Evolutionary conservation across 2,113 vertebrate genomes (phyloP), one percentile per base, ranked within the genome.

Genomic region (Odocoileus virginianus): DNA sequence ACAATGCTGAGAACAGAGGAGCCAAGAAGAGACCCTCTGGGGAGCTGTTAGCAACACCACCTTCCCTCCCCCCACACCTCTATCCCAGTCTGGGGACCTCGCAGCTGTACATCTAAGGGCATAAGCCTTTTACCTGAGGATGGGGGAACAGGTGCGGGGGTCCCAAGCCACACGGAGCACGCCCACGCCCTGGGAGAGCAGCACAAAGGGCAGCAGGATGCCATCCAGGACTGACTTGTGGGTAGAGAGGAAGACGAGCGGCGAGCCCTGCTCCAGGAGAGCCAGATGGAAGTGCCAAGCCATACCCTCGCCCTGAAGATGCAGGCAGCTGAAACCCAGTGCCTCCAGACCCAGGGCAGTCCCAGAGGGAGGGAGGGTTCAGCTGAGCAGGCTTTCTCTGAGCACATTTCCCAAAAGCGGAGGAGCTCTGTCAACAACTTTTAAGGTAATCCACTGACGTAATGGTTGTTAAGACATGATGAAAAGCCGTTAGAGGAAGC

Each of bases 171-270:
- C 99, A 96, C 99, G 99, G 36, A 99, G 99, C 45, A 99, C 98
- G 52, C 99, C 99, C 8, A 99, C 94, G 52, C 99, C 99, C 97
- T 99, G 99, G 76, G 99, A 99, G 89, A 99, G 98, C 52, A 99
- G 99, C 19, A 99, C 87, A n/a, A 99, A 99, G 45, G 99, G 98
- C 61, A 99, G 98, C 85, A 99, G 98, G 3, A 97, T 97, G 12
- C 98, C 99, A 8, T 99, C 99, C 97, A 99, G 2, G 13, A 45
- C 85, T 14, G 99, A 99, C 94, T 99, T 99, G 97, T 98, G 99
- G 19, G 99, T 97, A 2, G 99, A 99, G 33, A 99, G 99, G 91
- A 99, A 99, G 61, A 99, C 98, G 91, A 99, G 98, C 0, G 98
- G 99, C 50, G 97, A 61, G 1, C 87, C 33, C 5, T 98, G 88